Base-by-base conservation (phyloP, 2,888 invertebrate genomes). In the Euplexia lucipara region DNA sequence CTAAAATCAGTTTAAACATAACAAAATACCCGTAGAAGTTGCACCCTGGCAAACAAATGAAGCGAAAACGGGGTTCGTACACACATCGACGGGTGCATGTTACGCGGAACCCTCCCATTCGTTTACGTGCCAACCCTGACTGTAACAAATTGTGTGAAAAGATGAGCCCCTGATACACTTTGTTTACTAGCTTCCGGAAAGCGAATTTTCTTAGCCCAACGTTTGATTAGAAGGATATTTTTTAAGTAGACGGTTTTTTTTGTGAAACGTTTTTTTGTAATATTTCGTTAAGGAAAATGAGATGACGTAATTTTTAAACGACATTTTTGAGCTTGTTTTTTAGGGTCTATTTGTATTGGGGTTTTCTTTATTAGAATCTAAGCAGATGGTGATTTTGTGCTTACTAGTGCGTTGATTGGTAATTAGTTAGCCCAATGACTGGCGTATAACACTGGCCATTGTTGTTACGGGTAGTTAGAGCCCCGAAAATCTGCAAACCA, bases 111-210 rank as follows among this genome's bases (percentile, higher is more conserved):
- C 77, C 42, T 48, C 58, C 64, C 71, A 72, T 75, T 51, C 47
- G 48, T 72, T 72, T 34, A 45, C 37, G 45, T 39, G 42, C 32
- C 64, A 39, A 22, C 65, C 59, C 44, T 65, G 65, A 65, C 65
- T 76, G 70, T 39, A 73, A 78, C 60, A 78, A 75, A 75, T 75
- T 68, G 68, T 35, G 62, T 68, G 75, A 56, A 68, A 73, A 77
- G 78, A 75, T 78, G 74, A 51, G 35, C n/a, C 53, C 32, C 35
- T 57, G 68, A 75, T 73, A 68, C 41, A 74, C 41, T 53, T 37
- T 75, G 75, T 72, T 58, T 57, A 59, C 57, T 30, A 4, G 20
- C 54, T 42, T 48, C 70, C 56, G 44, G 52, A 35, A 16, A 7
- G 18, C 1, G 48, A 49, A 51, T 30, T 48, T 42, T 44, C n/a